These are phyloP conservation scores for Myopa testacea DNA, from an alignment of 2,888 invertebrate species.

Conservation along the genomic window DNA sequence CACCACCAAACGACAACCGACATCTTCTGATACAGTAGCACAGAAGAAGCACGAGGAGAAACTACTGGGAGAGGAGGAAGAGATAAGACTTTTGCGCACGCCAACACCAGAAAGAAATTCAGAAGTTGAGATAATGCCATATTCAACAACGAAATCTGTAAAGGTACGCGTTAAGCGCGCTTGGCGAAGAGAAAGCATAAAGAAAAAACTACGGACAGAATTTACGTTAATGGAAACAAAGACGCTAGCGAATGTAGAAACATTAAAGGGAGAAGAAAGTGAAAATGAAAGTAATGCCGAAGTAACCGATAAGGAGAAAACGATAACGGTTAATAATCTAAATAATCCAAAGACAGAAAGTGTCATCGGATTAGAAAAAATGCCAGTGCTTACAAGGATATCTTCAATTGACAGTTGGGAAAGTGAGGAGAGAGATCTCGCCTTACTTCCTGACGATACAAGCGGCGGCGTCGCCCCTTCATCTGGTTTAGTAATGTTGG, in stretches of 20 bases:
- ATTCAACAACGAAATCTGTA: slow-evolving; percentile 25
- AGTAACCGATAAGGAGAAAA: not conserved
- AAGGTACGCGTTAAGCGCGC: slow-evolving; percentile 39
- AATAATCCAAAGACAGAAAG: too few species aligned
- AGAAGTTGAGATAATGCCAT: not conserved
- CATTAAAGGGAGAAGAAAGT: not conserved
- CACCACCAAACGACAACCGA: too few species aligned
- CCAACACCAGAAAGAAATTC: not conserved
- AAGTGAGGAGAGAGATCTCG: not conserved
- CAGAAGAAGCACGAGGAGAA: too few species aligned
- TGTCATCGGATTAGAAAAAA: too few species aligned
- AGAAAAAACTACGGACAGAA: not conserved
- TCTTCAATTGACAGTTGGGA: not conserved
- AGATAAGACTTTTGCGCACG: not conserved
- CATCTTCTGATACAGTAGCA: too few species aligned
- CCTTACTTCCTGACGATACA: too few species aligned
- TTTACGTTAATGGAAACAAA: not conserved
- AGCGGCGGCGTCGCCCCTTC: too few species aligned
- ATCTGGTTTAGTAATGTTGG: slow-evolving; percentile 40
- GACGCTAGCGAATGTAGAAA: not conserved
- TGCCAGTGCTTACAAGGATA: too few species aligned
- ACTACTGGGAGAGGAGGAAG: not conserved
- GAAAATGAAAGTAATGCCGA: not conserved
- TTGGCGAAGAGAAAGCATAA: not conserved
- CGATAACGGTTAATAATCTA: too few species aligned